A percentile compares a stretch with the other conserved stretches of the same genome.
These are phyloP conservation scores for Montipora efflorescens DNA, from an alignment of 64 coral and sea anemone genomes.

Conservation along the genomic window DNA sequence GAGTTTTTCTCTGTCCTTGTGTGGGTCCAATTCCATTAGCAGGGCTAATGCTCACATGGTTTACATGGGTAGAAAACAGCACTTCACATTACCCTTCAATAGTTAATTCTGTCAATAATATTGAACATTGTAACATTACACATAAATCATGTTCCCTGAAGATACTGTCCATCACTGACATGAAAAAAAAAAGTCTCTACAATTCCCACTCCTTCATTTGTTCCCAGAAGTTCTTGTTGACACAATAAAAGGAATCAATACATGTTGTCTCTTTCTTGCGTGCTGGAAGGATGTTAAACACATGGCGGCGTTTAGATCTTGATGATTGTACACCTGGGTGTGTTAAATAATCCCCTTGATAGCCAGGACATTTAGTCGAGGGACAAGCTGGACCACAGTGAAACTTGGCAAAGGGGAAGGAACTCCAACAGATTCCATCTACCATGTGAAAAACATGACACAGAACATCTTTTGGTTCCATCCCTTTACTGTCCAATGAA, in stretches of 20 bases:
- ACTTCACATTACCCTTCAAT: too few relatives aligned
- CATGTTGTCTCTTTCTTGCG: not conserved
- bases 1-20: too few relatives aligned
- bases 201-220: constrained; percentile 7
- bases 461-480: constrained; percentile 33
- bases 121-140: too few relatives aligned
- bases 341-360: constrained; percentile 38
- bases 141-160: too few relatives aligned
- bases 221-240: constrained; percentile 14
- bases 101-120: too few relatives aligned
- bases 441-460: constrained; percentile 53
- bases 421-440: constrained; percentile 30
- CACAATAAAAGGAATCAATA: constrained; percentile 19
- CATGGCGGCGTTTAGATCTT: constrained; percentile 22
- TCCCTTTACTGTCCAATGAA: not conserved
- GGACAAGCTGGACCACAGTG: constrained; percentile 78
- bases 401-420: constrained; percentile 65
- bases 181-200: not conserved
- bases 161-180: not conserved
- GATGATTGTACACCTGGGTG: constrained; percentile 10
- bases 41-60: too few relatives aligned
- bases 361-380: constrained; percentile 53
- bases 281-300: constrained; percentile 61
- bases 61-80: too few relatives aligned
- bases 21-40: too few relatives aligned